phyloP scores from a whole-genome alignment of 2,113 vertebrate genomes.

The Cyrtonyx montezumae region DNA sequence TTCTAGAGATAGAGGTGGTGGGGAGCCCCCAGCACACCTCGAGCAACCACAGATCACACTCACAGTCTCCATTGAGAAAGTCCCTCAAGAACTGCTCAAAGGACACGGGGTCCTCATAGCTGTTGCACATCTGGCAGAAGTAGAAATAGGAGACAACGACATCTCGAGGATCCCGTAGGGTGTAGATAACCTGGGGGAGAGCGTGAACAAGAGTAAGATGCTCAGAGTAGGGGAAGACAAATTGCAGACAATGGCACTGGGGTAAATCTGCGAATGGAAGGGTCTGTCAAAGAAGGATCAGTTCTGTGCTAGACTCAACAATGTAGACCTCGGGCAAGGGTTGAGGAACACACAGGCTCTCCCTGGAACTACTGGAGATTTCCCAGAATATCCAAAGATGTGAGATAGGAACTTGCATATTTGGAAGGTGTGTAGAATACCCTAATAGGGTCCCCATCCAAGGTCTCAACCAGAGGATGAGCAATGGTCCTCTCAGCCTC shows the following conservation, averaged over 20 bases:
- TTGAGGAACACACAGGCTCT: neutral
- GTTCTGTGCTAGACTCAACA: neutral
- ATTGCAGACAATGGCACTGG: neutral
- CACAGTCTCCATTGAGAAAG: slow-evolving; percentile 69
- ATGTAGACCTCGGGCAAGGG: neutral
- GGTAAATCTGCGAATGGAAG: neutral
- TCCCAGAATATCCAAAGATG: neutral
- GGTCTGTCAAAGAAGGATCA: neutral
- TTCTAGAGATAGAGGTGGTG: neutral
- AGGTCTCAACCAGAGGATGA: neutral
- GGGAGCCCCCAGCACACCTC: neutral
- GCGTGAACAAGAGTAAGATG: neutral
- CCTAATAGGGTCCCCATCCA: neutral
- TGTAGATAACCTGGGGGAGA: slow-evolving; percentile 56
- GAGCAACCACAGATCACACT: neutral
- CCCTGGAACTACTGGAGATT: neutral
- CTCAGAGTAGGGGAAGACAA: fast-evolving
- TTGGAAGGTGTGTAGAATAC: neutral
- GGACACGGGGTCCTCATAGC: slow-evolving; percentile 45
- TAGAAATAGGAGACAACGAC: slow-evolving; percentile 66
- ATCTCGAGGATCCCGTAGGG: slow-evolving; percentile 60
- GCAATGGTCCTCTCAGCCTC: neutral
- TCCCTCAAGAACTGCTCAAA: slow-evolving; percentile 58
- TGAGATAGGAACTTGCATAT: neutral
- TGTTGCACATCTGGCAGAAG: slow-evolving; percentile 66